Base-by-base conservation (phyloP, 2,113 vertebrate species). In the Rhizomys pruinosus region DNA sequence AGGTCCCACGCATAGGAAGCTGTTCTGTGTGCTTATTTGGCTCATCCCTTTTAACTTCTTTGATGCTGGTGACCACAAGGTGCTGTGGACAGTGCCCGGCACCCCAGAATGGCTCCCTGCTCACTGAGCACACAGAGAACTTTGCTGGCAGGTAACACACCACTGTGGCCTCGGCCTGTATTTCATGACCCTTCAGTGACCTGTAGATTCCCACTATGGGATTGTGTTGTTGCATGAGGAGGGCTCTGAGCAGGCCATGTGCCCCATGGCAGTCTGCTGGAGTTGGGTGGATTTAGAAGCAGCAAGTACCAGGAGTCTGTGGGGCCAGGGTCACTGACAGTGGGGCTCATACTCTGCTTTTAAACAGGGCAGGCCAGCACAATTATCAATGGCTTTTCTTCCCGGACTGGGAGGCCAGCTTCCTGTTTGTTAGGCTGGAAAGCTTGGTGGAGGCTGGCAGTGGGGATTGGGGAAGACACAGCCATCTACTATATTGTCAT, bases 321-420 rank as follows among this genome's bases (percentile, higher is more conserved):
- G 57, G 22, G 44, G 12, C 47, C 7, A 0, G 23, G 84, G 39
- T 2, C 16, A 27, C 0, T 1, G 15, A 37, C 10, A 25, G 23
- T 11, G 68, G 2, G 47, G 32, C 2, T 10, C 44, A 19, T 0
- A 1, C n/a, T 64, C 37, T 17, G 25, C 25, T 61, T 27, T 37
- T 11, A 47, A 73, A 42, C 19, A 44, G 68, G 23, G 9, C 0
- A 1, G 13, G 19, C 52, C n/a, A 3, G 27, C 9, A 1, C 20
- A 34, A 15, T 59, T 55, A 22, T 13, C n/a, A 12, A 19, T 19
- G 25, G 7, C 39, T 55, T 84, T 32, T 79, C 71, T n/a, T 63
- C 27, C 47, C 32, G 44, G 81, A 74, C n/a, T 1, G 0, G 23
- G 57, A 79, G 59, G 64, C 22, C n/a, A 16, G 44, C 2, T 17